phyloP scores from a whole-genome alignment of 1,140 invertebrate genomes.

The Mesaphorura yosii region DNA sequence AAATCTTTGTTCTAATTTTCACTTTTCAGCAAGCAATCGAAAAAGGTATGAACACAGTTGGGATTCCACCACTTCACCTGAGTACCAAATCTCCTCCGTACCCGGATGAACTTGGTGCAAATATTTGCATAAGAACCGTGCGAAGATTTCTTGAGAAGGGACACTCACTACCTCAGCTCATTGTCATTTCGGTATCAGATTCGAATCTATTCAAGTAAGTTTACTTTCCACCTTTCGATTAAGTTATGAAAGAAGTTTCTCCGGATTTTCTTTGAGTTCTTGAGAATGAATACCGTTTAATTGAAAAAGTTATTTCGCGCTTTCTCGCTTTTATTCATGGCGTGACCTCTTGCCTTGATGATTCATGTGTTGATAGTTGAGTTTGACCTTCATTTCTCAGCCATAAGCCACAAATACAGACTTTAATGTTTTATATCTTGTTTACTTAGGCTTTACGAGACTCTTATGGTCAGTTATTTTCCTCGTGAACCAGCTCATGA shows the following conservation, averaged over 20 bases:
- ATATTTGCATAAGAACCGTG: conserved; percentile 28
- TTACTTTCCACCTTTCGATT: background rate
- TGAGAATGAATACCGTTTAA: too few relatives aligned
- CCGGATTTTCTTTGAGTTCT: background rate
- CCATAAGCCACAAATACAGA: too few relatives aligned
- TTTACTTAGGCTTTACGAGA: conserved; percentile 23
- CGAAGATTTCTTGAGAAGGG: conserved; percentile 30
- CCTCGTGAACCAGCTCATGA: conserved; percentile 29
- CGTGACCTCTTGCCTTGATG: too few relatives aligned
- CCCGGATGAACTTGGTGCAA: conserved; percentile 27
- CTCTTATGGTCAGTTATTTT: conserved; percentile 31
- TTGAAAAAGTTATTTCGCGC: too few relatives aligned
- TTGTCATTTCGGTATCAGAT: conserved; percentile 25
- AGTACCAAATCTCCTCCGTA: conserved; percentile 10
- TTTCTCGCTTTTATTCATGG: too few relatives aligned
- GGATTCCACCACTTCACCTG: conserved; percentile 23
- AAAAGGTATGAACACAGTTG: conserved; percentile 19
- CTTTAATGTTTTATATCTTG: too few relatives aligned
- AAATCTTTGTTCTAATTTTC: conserved; percentile 1
- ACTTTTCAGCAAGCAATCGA: conserved; percentile 26
- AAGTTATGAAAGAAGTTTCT: background rate
- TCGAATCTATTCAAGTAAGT: conserved; percentile 26
- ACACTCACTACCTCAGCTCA: conserved; percentile 21
- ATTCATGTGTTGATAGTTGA: too few relatives aligned
- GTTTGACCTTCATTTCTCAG: too few relatives aligned